A percentile compares a stretch with the other conserved stretches of the same genome.
These are phyloP conservation scores for Battus philenor DNA, from an alignment of 1,140 invertebrate genomes.

Conservation along the genomic window DNA sequence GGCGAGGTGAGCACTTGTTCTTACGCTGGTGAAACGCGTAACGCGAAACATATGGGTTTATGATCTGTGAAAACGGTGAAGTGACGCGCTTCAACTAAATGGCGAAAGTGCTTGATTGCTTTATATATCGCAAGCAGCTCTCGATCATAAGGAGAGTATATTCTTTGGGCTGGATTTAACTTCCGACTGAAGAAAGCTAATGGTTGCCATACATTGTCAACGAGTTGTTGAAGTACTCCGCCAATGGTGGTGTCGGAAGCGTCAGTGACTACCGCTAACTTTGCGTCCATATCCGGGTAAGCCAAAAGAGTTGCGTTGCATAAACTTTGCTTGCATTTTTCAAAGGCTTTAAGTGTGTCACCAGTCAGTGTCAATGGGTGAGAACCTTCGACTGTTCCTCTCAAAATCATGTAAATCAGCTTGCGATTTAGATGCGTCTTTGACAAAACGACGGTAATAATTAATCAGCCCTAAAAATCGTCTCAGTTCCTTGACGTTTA, in stretches of 20 bases:
- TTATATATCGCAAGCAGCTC: no score
- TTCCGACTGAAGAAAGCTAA: neutral
- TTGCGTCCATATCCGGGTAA: neutral
- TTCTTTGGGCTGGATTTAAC: neutral
- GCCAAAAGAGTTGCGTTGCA: neutral
- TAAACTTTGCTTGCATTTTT: neutral
- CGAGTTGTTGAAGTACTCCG: neutral
- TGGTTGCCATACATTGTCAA: neutral
- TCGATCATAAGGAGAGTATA: neutral
- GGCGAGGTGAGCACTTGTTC: neutral
- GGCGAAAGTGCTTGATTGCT: neutral
- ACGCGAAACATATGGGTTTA: neutral
- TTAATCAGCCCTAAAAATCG: conserved; percentile 13
- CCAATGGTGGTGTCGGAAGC: neutral
- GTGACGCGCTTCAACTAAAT: neutral
- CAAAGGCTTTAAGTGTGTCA: neutral
- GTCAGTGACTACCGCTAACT: neutral
- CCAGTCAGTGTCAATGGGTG: neutral
- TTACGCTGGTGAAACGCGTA: neutral
- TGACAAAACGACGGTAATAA: conserved; percentile 7
- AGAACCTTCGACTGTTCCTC: neutral
- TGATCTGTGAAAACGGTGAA: neutral
- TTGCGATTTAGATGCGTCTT: conserved; percentile 1
- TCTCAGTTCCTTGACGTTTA: conserved; percentile 10
- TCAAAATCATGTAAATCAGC: neutral